Evolutionary conservation across 64 coral and sea anemone genomes (phyloP).

Genomic region (Stylophora pistillata): DNA sequence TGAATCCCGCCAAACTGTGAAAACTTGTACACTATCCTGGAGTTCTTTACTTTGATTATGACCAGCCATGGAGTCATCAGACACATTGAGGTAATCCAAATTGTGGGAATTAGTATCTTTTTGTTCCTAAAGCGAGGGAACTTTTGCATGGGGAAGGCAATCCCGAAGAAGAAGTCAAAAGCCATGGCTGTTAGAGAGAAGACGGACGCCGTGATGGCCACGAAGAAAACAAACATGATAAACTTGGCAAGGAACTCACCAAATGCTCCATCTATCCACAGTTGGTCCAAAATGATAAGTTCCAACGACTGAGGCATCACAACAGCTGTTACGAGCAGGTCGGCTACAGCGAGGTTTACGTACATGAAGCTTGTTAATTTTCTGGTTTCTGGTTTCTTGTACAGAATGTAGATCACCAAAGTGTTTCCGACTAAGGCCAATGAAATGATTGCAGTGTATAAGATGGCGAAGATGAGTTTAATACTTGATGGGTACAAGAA

Average conservation of each 20-base stretch:
- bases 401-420: not conserved
- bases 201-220: slow-evolving; percentile 41
- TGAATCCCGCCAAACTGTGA: no score
- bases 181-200: slow-evolving; percentile 45
- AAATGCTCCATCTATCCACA: not conserved
- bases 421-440: not conserved
- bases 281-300: not conserved
- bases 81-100: slow-evolving; percentile 24
- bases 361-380: not conserved
- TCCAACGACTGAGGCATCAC: not conserved
- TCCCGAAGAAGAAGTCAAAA: slow-evolving; percentile 38
- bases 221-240: not conserved
- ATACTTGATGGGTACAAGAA: no score
- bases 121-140: slow-evolving; percentile 25
- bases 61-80: slow-evolving; percentile 4
- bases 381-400: not conserved
- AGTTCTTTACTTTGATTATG: no score
- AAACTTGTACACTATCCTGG: no score
- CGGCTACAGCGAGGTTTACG: not conserved
- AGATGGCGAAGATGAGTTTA: not conserved
- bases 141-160: slow-evolving; percentile 6
- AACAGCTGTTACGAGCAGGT: not conserved
- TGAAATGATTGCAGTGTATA: not conserved
- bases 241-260: slow-evolving; percentile 30
- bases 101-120: slow-evolving; percentile 23